Base-by-base conservation (phyloP, 2,888 invertebrate species). In the Andrena chrysosceles region DNA sequence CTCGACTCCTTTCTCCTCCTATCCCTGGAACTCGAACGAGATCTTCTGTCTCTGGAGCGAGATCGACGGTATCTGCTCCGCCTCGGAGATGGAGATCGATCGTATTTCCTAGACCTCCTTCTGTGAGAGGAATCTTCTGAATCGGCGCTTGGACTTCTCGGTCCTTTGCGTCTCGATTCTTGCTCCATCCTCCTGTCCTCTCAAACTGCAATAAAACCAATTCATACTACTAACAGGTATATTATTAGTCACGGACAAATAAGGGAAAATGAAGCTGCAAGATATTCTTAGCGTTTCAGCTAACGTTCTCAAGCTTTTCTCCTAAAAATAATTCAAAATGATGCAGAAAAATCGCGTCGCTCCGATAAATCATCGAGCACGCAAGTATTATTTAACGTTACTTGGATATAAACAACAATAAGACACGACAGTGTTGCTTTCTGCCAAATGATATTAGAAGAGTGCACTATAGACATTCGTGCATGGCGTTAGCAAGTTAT, bases 61-160 rank as follows among this genome's bases (percentile, higher is more conserved):
- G 94, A 94, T 62, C 93, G 89, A 29, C 93, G 89, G 48, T 93
- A 94, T 71, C 93, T 89, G 3, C 89, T 89, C 76, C 94, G 89
- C 72, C 94, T 91, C 0, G 94, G 94, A 5, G 93, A 94, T 16
- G 90, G 88, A n/a, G 91, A 91, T 29, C 93, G 88, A 31, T 94
- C 93, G 42, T 94, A 94, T 56, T 94, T 94, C 16, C 93, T 89
- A 2, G 92, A 90, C 76, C 92, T 84, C 73, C 93, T 91, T 63
- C 93, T 89, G 63, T 92, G 92, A 13, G 92, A 88, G 20, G 94
- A 93, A 31, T 93, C 93, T 3, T 93, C 93, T 0, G 93, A 93
- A 59, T 93, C 92, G 2, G 90, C 91, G 33, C 93, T 92, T 0
- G 93, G 93, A 85, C 94, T 94, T 10, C 94, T 83, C 0, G 93